phyloP scores from a whole-genome alignment of 2,113 vertebrate species.

The Hippopotamus amphibius region DNA sequence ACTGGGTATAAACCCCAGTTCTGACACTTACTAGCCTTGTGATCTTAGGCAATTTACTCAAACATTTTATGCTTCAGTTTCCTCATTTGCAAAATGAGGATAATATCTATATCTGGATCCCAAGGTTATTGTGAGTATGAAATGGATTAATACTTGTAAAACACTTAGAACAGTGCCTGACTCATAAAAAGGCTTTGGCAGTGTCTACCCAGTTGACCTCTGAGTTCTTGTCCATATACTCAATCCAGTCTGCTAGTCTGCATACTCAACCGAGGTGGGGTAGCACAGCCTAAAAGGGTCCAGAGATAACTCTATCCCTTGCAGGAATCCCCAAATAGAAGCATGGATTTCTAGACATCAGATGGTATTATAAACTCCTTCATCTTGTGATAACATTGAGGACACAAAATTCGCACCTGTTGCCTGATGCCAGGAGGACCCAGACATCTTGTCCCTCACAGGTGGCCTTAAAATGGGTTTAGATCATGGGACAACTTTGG shows the following conservation, averaged over 20 bases:
- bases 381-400: not conserved
- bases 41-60: not conserved
- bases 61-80: not conserved
- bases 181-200: not conserved
- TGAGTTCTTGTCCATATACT: not conserved
- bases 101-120: not conserved
- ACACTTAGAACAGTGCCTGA: not conserved
- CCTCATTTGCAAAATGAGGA: not conserved
- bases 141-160: not conserved
- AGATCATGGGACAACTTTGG: not conserved
- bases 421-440: not conserved
- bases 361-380: not conserved
- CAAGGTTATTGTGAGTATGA: not conserved
- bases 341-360: not conserved
- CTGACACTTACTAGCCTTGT: not conserved
- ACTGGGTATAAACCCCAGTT: not conserved
- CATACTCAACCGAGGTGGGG: not conserved
- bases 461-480: not conserved
- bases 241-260: not conserved
- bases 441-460: not conserved
- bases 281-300: not conserved
- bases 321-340: not conserved
- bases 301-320: not conserved
- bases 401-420: not conserved
- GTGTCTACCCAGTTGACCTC: not conserved